phyloP scores from a whole-genome alignment of 2,113 vertebrate species.

The Odobenus rosmarus region DNA sequence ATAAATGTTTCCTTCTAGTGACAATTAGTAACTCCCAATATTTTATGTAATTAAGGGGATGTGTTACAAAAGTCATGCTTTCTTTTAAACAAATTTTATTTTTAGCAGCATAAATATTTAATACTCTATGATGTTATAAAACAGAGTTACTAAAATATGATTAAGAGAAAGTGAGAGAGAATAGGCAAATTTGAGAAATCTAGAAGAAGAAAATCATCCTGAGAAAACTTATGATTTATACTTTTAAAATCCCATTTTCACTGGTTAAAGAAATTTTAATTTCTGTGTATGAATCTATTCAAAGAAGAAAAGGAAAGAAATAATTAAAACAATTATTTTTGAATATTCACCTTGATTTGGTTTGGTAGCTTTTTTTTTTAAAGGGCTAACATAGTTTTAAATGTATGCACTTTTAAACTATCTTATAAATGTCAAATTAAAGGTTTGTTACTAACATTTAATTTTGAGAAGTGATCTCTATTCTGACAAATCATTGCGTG shows the following conservation, averaged over 20 bases:
- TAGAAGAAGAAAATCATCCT: not conserved
- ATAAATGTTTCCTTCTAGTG: not conserved
- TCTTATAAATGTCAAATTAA: slow-evolving; percentile 21
- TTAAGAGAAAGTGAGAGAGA: not conserved
- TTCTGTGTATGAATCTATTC: not conserved
- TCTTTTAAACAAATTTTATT: not conserved
- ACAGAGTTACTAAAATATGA: not conserved
- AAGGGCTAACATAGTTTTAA: not conserved
- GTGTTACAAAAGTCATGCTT: not conserved
- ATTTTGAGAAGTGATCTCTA: not conserved
- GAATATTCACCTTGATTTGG: not conserved
- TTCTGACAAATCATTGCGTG: not conserved
- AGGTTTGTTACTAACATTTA: slow-evolving; percentile 21
- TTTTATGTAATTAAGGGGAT: not conserved
- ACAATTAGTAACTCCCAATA: not conserved
- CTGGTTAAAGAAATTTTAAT: not conserved
- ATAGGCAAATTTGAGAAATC: not conserved
- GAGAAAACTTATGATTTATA: not conserved
- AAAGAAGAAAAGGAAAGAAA: not conserved
- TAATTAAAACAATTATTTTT: slow-evolving; percentile 9
- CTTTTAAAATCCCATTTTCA: not conserved
- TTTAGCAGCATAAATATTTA: not conserved
- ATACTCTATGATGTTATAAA: not conserved
- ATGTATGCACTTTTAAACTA: not conserved
- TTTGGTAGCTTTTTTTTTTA: not conserved